These are phyloP conservation scores for Stichopus horrens DNA, from an alignment of 53 echinoderm and acorn worm species.

Conservation along the genomic window DNA sequence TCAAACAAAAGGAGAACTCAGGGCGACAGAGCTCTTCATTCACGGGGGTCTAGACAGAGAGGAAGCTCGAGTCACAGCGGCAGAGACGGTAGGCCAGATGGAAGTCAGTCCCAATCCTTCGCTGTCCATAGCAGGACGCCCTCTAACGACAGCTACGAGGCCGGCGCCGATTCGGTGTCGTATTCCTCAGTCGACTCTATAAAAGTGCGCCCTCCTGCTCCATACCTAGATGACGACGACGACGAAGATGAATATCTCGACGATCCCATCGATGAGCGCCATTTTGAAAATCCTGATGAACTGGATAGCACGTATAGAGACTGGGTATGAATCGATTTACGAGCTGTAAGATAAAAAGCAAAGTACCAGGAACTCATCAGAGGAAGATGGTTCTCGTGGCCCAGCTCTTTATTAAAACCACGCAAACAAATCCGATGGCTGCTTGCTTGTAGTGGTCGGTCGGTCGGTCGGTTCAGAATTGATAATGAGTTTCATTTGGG, in stretches of 20 bases:
- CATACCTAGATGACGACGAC: constrained; percentile 23
- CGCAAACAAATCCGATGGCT: no score
- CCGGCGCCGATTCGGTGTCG: constrained; percentile 2
- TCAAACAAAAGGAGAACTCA: constrained; percentile 17
- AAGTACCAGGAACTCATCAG: no score
- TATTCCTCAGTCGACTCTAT: constrained; percentile 21
- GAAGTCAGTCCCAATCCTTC: neutral
- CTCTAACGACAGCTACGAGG: constrained; percentile 23
- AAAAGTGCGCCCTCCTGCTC: constrained; percentile 30
- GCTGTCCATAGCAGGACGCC: constrained; percentile 33
- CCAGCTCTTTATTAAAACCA: neutral
- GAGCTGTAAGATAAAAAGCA: no score
- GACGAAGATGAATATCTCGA: constrained; percentile 17
- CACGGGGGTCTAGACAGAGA: neutral
- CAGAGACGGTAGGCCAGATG: neutral
- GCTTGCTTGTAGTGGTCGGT: no score
- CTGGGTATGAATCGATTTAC: constrained; percentile 19
- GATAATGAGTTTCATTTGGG: no score
- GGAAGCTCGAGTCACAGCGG: neutral
- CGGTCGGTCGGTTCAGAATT: no score
- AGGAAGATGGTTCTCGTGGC: neutral
- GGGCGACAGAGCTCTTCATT: neutral
- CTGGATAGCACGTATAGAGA: constrained; percentile 20
- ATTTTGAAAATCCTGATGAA: neutral
- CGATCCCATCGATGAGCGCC: neutral